These are phyloP conservation scores for Trilocha varians DNA, from an alignment of 2,888 invertebrate genomes.

Conservation along the genomic window DNA sequence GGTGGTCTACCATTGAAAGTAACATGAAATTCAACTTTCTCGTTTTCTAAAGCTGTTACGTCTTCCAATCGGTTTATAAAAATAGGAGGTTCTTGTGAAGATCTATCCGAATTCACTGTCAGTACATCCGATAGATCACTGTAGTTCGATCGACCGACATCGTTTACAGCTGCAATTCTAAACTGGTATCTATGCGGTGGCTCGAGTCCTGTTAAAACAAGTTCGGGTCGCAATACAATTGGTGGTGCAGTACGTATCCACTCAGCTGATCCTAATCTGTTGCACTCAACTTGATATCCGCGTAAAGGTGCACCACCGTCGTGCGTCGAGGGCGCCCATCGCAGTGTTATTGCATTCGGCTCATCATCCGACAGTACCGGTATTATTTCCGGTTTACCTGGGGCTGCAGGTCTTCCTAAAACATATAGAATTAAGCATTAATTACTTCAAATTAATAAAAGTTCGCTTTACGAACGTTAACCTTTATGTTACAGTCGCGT, in stretches of 20 bases:
- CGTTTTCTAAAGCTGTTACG: slow-evolving; percentile 83
- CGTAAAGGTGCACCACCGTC: slow-evolving; percentile 92
- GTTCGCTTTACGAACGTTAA: slow-evolving; percentile 22
- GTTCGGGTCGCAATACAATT: slow-evolving; percentile 80
- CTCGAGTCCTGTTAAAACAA: slow-evolving; percentile 85
- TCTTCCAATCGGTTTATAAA: slow-evolving; percentile 81
- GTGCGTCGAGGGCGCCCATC: slow-evolving; percentile 85
- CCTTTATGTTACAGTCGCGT: slow-evolving; percentile 22
- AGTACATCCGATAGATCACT: slow-evolving; percentile 91
- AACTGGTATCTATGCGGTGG: slow-evolving; percentile 93
- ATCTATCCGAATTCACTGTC: slow-evolving; percentile 81
- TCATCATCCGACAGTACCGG: slow-evolving; percentile 80
- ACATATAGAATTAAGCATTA: slow-evolving; percentile 21
- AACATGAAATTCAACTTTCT: slow-evolving; percentile 87
- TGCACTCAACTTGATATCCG: slow-evolving; percentile 85
- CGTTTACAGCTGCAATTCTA: slow-evolving; percentile 93
- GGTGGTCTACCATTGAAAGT: slow-evolving; percentile 82
- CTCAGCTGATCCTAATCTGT: slow-evolving; percentile 79
- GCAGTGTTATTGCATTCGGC: slow-evolving; percentile 86
- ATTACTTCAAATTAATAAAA: slow-evolving; percentile 14
- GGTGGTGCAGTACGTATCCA: slow-evolving; percentile 88
- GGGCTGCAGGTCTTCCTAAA: slow-evolving; percentile 84
- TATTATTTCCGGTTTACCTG: slow-evolving; percentile 87
- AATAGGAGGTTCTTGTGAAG: slow-evolving; percentile 76
- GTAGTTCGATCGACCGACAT: slow-evolving; percentile 87